These are phyloP conservation scores for Petromus typicus DNA, from an alignment of 2,113 vertebrate species.

Conservation along the genomic window DNA sequence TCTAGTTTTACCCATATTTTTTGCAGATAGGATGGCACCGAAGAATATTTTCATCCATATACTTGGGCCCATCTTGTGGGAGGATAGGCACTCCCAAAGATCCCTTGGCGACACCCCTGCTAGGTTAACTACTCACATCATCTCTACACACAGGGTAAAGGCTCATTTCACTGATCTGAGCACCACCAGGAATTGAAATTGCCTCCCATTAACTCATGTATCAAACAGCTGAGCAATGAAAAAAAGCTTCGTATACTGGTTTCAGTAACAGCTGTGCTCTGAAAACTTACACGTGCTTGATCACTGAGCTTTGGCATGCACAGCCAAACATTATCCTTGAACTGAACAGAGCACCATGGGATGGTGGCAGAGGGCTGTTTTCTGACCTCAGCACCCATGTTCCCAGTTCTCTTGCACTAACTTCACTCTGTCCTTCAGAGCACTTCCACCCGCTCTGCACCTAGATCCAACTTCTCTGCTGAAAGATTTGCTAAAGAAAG, in stretches of 20 bases:
- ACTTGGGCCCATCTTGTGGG: slow-evolving; percentile 42
- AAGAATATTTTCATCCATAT: slow-evolving; percentile 21
- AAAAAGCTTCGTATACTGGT: neutral
- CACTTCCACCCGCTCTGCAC: neutral
- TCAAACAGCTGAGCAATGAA: slow-evolving; percentile 28
- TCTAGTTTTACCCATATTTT: slow-evolving; percentile 59
- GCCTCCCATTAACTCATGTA: neutral
- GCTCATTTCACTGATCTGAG: slow-evolving; percentile 47
- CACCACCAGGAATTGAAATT: slow-evolving; percentile 36
- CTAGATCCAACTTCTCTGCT: slow-evolving; percentile 49
- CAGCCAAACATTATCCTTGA: slow-evolving; percentile 1
- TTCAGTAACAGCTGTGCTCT: slow-evolving; percentile 24
- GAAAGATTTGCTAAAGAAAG: slow-evolving; percentile 51
- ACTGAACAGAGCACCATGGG: neutral
- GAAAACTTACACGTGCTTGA: slow-evolving; percentile 32
- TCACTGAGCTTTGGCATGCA: slow-evolving; percentile 35
- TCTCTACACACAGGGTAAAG: slow-evolving; percentile 53
- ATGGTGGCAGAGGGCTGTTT: neutral
- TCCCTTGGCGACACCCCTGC: slow-evolving; percentile 64
- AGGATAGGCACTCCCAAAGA: slow-evolving; percentile 72
- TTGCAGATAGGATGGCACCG: slow-evolving; percentile 51
- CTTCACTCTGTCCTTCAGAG: slow-evolving; percentile 24
- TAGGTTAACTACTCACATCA: slow-evolving; percentile 46
- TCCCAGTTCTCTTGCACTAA: slow-evolving; percentile 10
- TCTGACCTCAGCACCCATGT: neutral